phyloP scores from a whole-genome alignment of 37 sponge, comb jelly and placozoan species.

The Hexactinellida sp. region DNA sequence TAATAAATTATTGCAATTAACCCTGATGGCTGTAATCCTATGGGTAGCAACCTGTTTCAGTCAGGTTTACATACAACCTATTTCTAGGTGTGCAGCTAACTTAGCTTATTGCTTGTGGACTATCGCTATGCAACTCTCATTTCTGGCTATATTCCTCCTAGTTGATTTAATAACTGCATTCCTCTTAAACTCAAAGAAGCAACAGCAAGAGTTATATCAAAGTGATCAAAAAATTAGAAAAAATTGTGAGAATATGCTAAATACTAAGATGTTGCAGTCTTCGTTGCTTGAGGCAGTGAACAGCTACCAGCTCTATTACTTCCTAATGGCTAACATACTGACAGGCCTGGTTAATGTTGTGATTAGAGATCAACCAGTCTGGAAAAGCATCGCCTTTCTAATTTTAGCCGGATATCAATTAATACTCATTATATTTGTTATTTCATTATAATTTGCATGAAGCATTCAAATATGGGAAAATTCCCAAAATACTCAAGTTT shows the following conservation, averaged over 20 bases:
- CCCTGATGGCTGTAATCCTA: neutral
- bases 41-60: neutral
- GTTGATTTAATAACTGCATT: neutral
- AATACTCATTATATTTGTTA: neutral
- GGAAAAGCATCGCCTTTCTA: conserved; percentile 9
- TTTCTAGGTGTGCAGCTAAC: neutral
- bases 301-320: conserved; percentile 75
- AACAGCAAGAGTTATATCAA: neutral
- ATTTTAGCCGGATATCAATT: neutral
- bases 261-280: neutral
- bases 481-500: too few relatives aligned
- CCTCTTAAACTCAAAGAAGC: neutral
- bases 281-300: neutral
- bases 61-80: neutral
- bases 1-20: neutral
- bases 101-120: neutral
- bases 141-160: neutral
- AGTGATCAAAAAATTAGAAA: neutral
- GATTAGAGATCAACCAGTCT: neutral
- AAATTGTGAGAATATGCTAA: neutral
- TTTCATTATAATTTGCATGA: too few relatives aligned
- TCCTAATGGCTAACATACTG: conserved; percentile 66
- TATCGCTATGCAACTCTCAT: neutral
- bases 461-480: too few relatives aligned
- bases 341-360: conserved; percentile 79